Conservation (phyloP, 2,888 invertebrate genomes). For the Odontocolon sp. region DNA sequence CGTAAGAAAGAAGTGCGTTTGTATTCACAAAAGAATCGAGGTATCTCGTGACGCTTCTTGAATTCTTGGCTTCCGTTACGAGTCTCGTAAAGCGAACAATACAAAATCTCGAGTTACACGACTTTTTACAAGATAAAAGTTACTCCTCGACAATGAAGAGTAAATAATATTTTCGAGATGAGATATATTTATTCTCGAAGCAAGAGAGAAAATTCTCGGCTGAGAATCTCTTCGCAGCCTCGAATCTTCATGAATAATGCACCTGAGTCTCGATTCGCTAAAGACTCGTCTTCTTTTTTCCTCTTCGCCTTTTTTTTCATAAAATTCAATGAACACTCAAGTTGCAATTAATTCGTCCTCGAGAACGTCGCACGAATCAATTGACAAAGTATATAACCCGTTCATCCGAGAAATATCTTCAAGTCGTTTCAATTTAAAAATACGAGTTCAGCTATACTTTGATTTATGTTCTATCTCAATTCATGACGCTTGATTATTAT, state of each 20-base stretch:
- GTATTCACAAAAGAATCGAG: background rate
- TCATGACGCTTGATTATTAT: slow-evolving; percentile 4
- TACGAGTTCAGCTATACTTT: background rate
- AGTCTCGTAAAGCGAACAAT: slow-evolving; percentile 38
- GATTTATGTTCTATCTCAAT: slow-evolving; percentile 39
- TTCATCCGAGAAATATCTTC: slow-evolving; percentile 27
- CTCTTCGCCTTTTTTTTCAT: background rate
- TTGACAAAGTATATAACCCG: no score
- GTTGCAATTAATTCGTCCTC: slow-evolving; percentile 36
- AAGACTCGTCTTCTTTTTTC: background rate
- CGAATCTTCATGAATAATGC: slow-evolving; percentile 38
- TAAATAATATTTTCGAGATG: slow-evolving; percentile 46
- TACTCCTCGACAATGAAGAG: slow-evolving; percentile 11
- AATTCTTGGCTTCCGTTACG: slow-evolving; percentile 42
- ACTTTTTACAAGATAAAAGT: no score
- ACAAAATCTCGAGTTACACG: slow-evolving; percentile 34
- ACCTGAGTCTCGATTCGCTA: background rate
- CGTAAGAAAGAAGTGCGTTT: slow-evolving; percentile 12
- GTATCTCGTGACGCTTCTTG: slow-evolving; percentile 40
- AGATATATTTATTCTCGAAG: background rate
- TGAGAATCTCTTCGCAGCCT: background rate
- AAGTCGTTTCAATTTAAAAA: slow-evolving; percentile 28
- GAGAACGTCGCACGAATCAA: slow-evolving; percentile 34
- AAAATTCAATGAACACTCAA: slow-evolving; percentile 8
- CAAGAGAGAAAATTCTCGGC: background rate